phyloP scores from a whole-genome alignment of 2,113 vertebrate genomes.

The Anser cygnoides region DNA sequence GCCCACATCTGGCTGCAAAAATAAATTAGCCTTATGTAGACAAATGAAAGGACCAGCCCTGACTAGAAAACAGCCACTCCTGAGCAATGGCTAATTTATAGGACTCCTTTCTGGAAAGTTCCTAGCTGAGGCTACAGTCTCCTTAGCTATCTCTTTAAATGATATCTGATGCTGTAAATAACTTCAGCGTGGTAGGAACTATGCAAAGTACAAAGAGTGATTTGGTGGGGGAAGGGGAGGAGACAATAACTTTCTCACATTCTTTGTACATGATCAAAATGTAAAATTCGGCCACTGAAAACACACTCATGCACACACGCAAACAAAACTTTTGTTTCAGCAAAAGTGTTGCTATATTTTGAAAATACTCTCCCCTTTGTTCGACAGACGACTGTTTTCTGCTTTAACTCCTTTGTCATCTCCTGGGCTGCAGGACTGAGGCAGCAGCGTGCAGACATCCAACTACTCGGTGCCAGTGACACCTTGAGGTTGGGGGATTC shows the following conservation, averaged over 20 bases:
- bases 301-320: neutral
- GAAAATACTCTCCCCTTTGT: neutral
- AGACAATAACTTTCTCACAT: conserved; percentile 67
- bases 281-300: conserved; percentile 48
- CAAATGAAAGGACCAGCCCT: conserved; percentile 90
- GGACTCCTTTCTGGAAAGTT: conserved; percentile 83
- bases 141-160: conserved; percentile 80
- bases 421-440: neutral
- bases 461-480: conserved; percentile 23
- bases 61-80: conserved; percentile 80
- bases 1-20: conserved; percentile 96
- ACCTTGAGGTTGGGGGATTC: neutral
- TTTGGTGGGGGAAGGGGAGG: conserved; percentile 39
- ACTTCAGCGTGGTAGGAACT: conserved; percentile 63
- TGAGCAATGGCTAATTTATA: conserved; percentile 82
- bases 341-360: conserved; percentile 38
- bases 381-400: conserved; percentile 24
- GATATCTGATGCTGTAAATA: conserved; percentile 80
- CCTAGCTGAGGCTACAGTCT: conserved; percentile 74
- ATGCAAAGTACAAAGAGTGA: conserved; percentile 58
- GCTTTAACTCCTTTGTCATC: conserved; percentile 48
- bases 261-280: conserved; percentile 59
- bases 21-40: conserved; percentile 99
- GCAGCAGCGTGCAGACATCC: conserved; percentile 18
- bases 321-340: conserved; percentile 32